Percentiles rank a stretch among this genome's conserved stretches.
Conservation (phyloP, 2,113 vertebrate genomes). For the Pimephales promelas region DNA sequence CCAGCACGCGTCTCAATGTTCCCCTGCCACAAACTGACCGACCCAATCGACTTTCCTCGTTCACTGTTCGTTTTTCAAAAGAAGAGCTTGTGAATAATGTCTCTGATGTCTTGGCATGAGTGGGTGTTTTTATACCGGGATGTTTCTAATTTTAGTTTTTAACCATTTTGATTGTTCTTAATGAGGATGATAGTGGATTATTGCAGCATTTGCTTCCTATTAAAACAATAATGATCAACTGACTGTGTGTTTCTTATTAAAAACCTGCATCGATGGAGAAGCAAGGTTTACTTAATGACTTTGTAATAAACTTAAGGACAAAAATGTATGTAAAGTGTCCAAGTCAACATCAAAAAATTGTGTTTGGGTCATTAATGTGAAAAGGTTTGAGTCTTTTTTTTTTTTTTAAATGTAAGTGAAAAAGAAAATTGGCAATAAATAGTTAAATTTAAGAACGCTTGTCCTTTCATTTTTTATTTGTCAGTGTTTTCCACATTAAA, state of each 20-base stretch:
- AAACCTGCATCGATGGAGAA: background rate
- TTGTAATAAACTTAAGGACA: background rate
- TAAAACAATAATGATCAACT: slow-evolving; percentile 69
- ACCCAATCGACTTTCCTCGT: background rate
- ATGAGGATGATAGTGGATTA: slow-evolving; percentile 66
- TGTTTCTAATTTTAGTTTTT: slow-evolving; percentile 78
- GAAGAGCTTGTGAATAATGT: slow-evolving; percentile 69
- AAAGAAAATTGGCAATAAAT: no score
- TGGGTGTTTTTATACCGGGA: slow-evolving; percentile 79
- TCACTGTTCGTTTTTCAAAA: slow-evolving; percentile 59
- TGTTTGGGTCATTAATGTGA: background rate
- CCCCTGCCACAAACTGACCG: slow-evolving; percentile 40
- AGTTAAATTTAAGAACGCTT: no score
- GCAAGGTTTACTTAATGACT: background rate
- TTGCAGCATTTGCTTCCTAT: slow-evolving; percentile 79
- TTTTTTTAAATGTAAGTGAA: no score
- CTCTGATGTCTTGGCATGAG: slow-evolving; percentile 72
- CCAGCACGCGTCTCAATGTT: slow-evolving; percentile 62
- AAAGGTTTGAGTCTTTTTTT: no score
- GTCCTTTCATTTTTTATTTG: no score
- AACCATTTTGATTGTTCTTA: slow-evolving; percentile 71
- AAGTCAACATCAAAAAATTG: background rate
- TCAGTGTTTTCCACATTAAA: no score
- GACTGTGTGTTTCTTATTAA: slow-evolving; percentile 18
- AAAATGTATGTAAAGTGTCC: background rate